These are phyloP conservation scores for Microctenopoma lineatum DNA, from an alignment of 2,797 vertebrate species.

Conservation along the genomic window DNA sequence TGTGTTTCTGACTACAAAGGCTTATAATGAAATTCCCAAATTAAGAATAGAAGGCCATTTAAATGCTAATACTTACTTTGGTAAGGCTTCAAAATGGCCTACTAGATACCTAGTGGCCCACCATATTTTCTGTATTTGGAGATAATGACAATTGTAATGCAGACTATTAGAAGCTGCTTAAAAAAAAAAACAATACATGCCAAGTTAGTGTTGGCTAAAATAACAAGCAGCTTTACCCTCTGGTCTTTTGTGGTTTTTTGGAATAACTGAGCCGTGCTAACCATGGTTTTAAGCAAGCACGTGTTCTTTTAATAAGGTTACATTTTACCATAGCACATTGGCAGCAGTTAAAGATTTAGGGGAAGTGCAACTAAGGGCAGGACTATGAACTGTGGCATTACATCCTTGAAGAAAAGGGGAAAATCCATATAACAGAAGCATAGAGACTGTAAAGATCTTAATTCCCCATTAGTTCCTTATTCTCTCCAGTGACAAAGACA, in stretches of 20 bases:
- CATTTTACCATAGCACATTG: constrained; percentile 61
- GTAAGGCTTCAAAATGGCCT: constrained; percentile 44
- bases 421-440: constrained; percentile 80
- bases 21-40: constrained; percentile 70
- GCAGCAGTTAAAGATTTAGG: constrained; percentile 67
- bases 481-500: constrained; percentile 80
- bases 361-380: constrained; percentile 77
- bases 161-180: constrained; percentile 31
- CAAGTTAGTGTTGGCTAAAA: constrained; percentile 36
- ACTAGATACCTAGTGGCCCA: constrained; percentile 19
- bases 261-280: constrained; percentile 29
- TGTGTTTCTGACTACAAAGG: constrained; percentile 73
- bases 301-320: constrained; percentile 61
- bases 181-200: constrained; percentile 28
- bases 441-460: constrained; percentile 83
- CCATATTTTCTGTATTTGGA: constrained; percentile 42
- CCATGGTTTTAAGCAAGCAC: constrained; percentile 35
- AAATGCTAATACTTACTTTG: constrained; percentile 73
- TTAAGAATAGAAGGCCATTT: constrained; percentile 70
- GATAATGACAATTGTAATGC: constrained; percentile 38
- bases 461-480: constrained; percentile 87
- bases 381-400: constrained; percentile 80
- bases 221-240: constrained; percentile 41
- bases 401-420: constrained; percentile 78
- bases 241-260: constrained; percentile 31